phyloP scores from a whole-genome alignment of 2,113 vertebrate species.

The Antechinus stuartii region DNA sequence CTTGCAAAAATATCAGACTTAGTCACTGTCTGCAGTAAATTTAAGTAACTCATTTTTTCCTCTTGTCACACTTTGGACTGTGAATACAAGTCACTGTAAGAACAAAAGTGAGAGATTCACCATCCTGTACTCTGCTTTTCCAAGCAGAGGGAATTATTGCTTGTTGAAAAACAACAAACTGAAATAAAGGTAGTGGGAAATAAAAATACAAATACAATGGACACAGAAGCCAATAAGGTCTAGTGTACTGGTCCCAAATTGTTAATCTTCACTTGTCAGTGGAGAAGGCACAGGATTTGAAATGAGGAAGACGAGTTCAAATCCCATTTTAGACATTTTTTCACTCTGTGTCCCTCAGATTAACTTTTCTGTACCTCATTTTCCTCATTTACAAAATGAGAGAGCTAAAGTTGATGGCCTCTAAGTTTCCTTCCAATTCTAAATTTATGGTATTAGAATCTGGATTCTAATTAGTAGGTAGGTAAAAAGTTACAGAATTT shows the following conservation, averaged over 20 bases:
- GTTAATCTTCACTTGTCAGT: neutral
- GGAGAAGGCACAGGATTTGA: neutral
- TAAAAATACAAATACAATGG: neutral
- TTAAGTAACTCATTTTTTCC: neutral
- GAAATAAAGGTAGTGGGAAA: neutral
- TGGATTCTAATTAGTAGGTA: neutral
- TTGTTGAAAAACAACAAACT: neutral
- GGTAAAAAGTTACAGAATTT: neutral
- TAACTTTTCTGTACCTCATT: neutral
- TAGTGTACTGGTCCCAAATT: neutral
- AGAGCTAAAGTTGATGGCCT: neutral
- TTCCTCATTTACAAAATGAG: neutral
- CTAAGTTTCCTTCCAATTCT: neutral
- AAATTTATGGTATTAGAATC: neutral
- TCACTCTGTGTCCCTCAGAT: neutral
- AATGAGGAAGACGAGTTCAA: neutral
- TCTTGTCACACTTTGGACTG: neutral
- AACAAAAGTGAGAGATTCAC: neutral
- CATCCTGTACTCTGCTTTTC: neutral
- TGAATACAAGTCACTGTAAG: neutral
- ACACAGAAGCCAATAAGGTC: neutral
- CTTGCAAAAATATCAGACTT: slow-evolving; percentile 12
- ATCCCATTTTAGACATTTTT: neutral
- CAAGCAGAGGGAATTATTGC: neutral
- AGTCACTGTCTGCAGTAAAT: neutral